Base-by-base conservation (phyloP, 2,113 vertebrate genomes). In the Brachyhypopomus occidentalis region DNA sequence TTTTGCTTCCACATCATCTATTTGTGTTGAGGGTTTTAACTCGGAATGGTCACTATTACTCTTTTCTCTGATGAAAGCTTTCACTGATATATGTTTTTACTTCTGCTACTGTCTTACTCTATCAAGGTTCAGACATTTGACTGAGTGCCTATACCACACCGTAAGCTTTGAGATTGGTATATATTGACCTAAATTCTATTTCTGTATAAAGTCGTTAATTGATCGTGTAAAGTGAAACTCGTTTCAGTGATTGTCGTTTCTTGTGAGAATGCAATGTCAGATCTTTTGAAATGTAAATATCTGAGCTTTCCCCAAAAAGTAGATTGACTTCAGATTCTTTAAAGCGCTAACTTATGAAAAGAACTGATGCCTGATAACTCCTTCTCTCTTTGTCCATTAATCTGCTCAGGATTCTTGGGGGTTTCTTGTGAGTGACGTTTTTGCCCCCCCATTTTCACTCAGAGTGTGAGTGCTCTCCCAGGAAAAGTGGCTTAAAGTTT, bases 361-460 rank as follows among this genome's bases (percentile, higher is more conserved):
- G 63, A 2, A 67, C 41, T 23, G 9, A 30, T 70, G 3, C 27
- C 30, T 59, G 25, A 4, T 59, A 22, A 58, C 34, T 69, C 81
- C 79, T 56, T 90, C 87, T 19, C 56, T 91, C 84, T 89, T 86
- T 83, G 23, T 71, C 9, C 34, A 71, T 60, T 79, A 45, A 79
- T 79, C 34, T 72, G 12, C 66, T 59, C 36, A 38, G 56, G 55
- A 38, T 78, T 70, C 23, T 38, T 70, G 22, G 59, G 34, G 66
- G 69, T 3, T 38, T 16, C 45, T 16, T 58, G 25, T 8, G 48
- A 69, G 48, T 58, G 45, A 63, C 19, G n/a, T 79, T 70, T 58
- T n/a, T n/a, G n/a, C 30, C 55, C 59, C 70, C 34, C 59, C 8
- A 34, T 71, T 60, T 77, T 72, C 62, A 45, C 19, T 22, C 55